These are phyloP conservation scores for Tanypteryx hageni DNA, from an alignment of 2,888 invertebrate species.

Conservation along the genomic window DNA sequence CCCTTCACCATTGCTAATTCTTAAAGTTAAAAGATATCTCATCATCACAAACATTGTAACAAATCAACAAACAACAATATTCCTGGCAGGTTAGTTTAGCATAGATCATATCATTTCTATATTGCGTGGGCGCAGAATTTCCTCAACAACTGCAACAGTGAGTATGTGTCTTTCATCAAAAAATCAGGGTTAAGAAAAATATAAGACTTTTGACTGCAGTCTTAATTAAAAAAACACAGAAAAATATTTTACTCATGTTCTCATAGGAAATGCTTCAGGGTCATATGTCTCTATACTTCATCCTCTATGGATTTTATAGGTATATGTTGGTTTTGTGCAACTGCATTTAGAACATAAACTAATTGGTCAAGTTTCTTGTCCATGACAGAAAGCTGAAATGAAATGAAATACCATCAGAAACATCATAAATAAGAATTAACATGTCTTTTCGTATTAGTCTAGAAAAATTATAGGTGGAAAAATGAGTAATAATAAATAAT, in stretches of 20 bases:
- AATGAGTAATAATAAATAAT: neutral
- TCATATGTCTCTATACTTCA: constrained; percentile 74
- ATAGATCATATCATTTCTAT: neutral
- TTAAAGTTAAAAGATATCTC: neutral
- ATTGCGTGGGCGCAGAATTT: neutral
- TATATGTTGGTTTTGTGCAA: constrained; percentile 79
- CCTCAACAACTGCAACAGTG: neutral
- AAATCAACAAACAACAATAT: constrained; percentile 29
- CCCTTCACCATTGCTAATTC: neutral
- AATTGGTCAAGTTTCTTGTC: constrained; percentile 81
- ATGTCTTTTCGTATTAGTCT: neutral
- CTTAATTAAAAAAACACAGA: constrained; percentile 53
- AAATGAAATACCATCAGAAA: constrained; percentile 68
- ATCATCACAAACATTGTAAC: neutral
- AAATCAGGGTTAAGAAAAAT: constrained; percentile 47
- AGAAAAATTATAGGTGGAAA: neutral
- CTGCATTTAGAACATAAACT: constrained; percentile 78
- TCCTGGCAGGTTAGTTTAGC: constrained; percentile 24
- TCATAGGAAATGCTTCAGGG: constrained; percentile 38
- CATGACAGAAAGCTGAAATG: constrained; percentile 78
- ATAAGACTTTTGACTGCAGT: neutral
- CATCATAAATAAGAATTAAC: neutral
- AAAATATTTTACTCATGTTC: constrained; percentile 49
- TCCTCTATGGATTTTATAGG: constrained; percentile 76
- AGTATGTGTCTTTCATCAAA: constrained; percentile 10